Percentiles rank a stretch among this genome's conserved stretches.
phyloP scores from a whole-genome alignment of 2,113 vertebrate genomes.

The Zosterops japonicus region DNA sequence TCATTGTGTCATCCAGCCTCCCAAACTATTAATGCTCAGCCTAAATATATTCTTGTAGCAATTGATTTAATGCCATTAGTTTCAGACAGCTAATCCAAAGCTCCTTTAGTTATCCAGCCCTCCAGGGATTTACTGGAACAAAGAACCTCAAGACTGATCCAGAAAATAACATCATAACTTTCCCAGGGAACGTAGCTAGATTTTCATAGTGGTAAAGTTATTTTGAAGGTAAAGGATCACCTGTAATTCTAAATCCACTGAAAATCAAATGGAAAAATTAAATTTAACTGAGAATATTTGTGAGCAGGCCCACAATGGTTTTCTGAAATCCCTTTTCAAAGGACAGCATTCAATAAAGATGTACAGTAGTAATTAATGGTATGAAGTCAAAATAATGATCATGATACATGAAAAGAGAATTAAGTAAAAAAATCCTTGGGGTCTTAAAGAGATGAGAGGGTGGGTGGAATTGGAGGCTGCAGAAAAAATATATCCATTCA shows the following conservation, averaged over 20 bases:
- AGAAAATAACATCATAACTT: background rate
- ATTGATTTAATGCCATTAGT: conserved; percentile 59
- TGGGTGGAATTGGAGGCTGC: background rate
- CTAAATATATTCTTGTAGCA: conserved; percentile 50
- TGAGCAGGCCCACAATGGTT: background rate
- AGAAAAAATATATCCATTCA: background rate
- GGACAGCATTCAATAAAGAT: background rate
- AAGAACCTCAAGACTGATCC: background rate
- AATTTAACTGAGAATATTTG: background rate
- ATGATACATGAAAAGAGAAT: background rate
- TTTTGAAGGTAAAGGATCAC: background rate
- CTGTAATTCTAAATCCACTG: background rate
- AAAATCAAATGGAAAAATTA: background rate
- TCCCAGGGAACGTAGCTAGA: background rate
- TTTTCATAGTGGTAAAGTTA: background rate
- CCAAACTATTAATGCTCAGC: conserved; percentile 25
- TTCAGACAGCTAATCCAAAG: conserved; percentile 47
- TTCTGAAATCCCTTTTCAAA: background rate
- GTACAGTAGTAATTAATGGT: background rate
- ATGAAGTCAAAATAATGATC: background rate
- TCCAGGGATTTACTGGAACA: conserved; percentile 6
- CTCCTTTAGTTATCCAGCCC: conserved; percentile 7
- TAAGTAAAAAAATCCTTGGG: background rate
- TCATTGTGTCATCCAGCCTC: conserved; percentile 42
- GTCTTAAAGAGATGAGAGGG: background rate